Conservation (phyloP, 92 coral and sea anemone species). For the Chrysogorgia sp. region DNA sequence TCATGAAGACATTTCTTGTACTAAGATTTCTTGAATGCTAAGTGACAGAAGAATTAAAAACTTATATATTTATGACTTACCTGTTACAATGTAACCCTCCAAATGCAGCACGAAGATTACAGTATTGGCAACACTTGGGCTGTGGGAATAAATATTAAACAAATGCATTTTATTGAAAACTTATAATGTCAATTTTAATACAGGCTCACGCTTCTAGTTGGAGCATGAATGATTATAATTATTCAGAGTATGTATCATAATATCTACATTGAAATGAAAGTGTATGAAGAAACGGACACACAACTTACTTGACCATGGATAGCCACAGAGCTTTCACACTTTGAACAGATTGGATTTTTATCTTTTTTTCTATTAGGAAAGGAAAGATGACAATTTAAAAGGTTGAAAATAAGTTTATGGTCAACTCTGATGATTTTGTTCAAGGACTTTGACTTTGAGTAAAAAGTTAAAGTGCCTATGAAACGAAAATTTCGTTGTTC, state of each 20-base stretch:
- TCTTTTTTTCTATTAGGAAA: constrained; percentile 72
- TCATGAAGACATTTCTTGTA: neutral
- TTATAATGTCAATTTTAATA: neutral
- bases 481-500: too few relatives aligned
- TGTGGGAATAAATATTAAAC: too few relatives aligned
- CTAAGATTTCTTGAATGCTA: too few relatives aligned
- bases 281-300: neutral
- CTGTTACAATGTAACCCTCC: constrained; percentile 93
- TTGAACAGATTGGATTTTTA: constrained; percentile 87
- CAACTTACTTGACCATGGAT: constrained; percentile 84
- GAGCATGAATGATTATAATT: too few relatives aligned
- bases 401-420: too few relatives aligned
- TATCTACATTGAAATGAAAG: neutral
- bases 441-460: too few relatives aligned
- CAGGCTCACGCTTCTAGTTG: too few relatives aligned
- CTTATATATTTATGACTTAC: constrained; percentile 28
- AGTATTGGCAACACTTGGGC: constrained; percentile 95
- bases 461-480: too few relatives aligned
- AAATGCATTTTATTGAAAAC: neutral
- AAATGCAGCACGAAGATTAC: constrained; percentile 97
- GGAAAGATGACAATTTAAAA: too few relatives aligned
- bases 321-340: constrained; percentile 74
- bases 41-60: too few relatives aligned
- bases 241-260: neutral
- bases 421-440: too few relatives aligned